phyloP scores from a whole-genome alignment of 2,888 invertebrate species.

The Nomada flava region DNA sequence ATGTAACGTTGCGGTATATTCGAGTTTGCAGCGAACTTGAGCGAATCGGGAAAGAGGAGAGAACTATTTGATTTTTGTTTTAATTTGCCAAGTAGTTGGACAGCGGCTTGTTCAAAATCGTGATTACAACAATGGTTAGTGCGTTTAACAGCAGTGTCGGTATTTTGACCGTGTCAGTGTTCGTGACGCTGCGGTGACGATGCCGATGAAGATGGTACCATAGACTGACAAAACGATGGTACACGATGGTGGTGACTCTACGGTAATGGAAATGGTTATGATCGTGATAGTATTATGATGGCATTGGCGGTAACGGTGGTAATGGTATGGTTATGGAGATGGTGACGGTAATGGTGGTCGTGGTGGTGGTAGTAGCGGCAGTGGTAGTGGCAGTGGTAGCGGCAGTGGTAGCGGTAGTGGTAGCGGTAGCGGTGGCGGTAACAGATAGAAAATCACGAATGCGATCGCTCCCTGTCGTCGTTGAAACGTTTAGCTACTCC shows the following conservation, averaged over 20 bases:
- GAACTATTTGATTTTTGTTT: neutral
- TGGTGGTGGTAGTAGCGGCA: neutral
- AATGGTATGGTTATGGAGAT: neutral
- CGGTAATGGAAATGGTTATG: neutral
- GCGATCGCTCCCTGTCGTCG: conserved; percentile 8
- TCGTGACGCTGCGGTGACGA: neutral
- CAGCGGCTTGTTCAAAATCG: neutral
- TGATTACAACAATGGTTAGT: neutral
- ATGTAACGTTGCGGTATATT: neutral
- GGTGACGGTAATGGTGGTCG: neutral
- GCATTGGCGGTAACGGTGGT: conserved; percentile 3
- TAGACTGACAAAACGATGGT: neutral
- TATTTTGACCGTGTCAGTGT: neutral
- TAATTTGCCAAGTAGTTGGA: too few species aligned
- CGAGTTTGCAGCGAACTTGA: neutral
- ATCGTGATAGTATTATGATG: neutral
- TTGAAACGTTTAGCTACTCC: neutral
- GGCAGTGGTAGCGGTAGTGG: neutral
- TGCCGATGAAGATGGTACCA: neutral
- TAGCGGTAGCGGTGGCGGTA: conserved; percentile 14
- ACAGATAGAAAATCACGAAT: conserved; percentile 36
- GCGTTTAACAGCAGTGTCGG: neutral
- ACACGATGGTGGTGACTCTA: neutral
- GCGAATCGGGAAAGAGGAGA: neutral
- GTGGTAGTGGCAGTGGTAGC: neutral